Base-by-base conservation (phyloP, 2,113 vertebrate species). In the Passer domesticus region DNA sequence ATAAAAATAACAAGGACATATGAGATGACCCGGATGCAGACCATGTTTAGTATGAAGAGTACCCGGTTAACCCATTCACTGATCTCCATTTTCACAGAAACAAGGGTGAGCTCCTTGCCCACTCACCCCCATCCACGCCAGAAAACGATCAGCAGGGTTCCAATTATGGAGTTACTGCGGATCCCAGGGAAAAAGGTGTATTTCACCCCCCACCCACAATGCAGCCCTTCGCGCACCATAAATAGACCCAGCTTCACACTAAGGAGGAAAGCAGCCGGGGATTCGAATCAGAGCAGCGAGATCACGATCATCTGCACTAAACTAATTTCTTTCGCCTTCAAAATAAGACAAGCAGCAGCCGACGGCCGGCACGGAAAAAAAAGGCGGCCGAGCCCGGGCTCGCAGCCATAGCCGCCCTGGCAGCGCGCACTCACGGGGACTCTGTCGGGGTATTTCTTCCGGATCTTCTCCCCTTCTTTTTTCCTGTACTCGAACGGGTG, bases 401-500 rank as follows among this genome's bases (percentile, higher is more conserved):
- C 70, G 70, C 30, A 20, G 70, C 70, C 82, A 49, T 2, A 35
- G 82, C 64, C 47, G 46, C n/a, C 47, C 16, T 2, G 77, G 11
- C 7, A 50, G 39, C 67, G 55, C 18, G 5, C 73, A 97, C 98
- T 98, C 94, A 98, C 98, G 7, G 98, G 98, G 47, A 98, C 98
- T 93, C 98, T 92, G 94, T 98, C 98, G 27, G 98, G 98, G 1
- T 98, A 98, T 83, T 98, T 98, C 97, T 98, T 98, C 58, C 98
- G 90, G 93, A 98, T 98, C 90, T 98, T 98, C 90, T 98, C 98
- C 31, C 98, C 98, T 91, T 98, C 98, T 89, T 98, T 98, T 97
- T 98, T 98, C 94, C 98, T 94, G 94, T 98, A 98, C 56, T 98
- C 98, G 84, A 98, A 98, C 43, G 98, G 98, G 76, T 98, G 98